Evolutionary conservation across 2,888 invertebrate species (phyloP).

Genomic region (Eristalis tenax): DNA sequence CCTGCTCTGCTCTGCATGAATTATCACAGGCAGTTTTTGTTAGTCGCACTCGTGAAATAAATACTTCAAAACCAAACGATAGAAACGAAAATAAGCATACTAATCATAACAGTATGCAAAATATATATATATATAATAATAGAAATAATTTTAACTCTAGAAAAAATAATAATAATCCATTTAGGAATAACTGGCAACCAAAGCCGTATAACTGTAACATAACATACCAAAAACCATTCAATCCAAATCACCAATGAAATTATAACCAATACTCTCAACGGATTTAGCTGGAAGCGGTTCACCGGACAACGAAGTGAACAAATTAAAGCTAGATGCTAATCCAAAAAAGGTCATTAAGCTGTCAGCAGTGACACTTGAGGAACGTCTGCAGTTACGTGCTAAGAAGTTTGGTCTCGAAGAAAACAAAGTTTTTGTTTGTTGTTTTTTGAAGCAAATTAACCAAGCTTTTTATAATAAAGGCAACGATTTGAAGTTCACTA

Average conservation of each 20-base stretch:
- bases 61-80: slow-evolving; percentile 2
- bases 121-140: neutral
- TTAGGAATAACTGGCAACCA: neutral
- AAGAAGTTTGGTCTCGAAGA: slow-evolving; percentile 86
- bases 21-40: slow-evolving; percentile 18
- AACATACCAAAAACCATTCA: no score
- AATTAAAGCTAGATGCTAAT: slow-evolving; percentile 79
- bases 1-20: slow-evolving; percentile 16
- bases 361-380: slow-evolving; percentile 83
- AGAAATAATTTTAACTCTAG: neutral
- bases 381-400: slow-evolving; percentile 89
- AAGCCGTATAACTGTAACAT: no score
- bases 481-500: no score
- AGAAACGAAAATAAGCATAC: slow-evolving; percentile 2
- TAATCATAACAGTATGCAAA: neutral
- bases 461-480: no score
- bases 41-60: neutral
- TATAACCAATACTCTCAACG: no score
- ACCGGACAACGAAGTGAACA: slow-evolving; percentile 83
- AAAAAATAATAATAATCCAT: neutral
- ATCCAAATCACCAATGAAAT: no score
- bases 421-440: no score
- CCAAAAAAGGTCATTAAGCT: slow-evolving; percentile 81
- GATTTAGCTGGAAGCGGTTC: slow-evolving; percentile 55
- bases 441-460: no score